Base-by-base conservation (phyloP, 2,888 invertebrate species). In the Aleiodes alternator region DNA sequence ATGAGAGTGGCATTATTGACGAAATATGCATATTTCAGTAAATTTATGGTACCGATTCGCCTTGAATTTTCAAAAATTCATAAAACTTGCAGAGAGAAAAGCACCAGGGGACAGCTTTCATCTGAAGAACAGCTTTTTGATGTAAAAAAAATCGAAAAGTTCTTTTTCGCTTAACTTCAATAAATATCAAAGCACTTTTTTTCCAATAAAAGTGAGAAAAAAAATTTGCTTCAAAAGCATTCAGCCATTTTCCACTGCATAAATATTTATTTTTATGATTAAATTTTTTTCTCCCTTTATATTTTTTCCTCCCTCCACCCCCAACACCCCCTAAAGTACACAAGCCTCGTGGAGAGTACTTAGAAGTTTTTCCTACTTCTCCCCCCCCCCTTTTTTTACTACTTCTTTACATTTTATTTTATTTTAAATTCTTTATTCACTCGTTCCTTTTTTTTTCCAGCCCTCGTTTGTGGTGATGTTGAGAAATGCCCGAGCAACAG, bases 391-490 rank as follows among this genome's bases (percentile, higher is more conserved):
- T 43, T 43, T 43, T 43, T 43, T 43, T 9, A 9, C 43, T 43
- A 3, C 43, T 43, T 43, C 43, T 34, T 34, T 34, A 34, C 43
- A 43, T 43, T 43, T 43, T 43, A 43, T 43, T 43, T 43, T 43
- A 43, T 43, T 43, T 43, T 43, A 43, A 43, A 43, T 43, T 43
- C 43, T 43, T 43, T 16, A 8, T 16, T 43, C n/a, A 34, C 34
- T 34, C 43, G 29, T 61, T 59, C n/a, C 48, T 48, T 71, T 57
- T 57, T 71, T 16, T 38, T 4, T 12, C 16, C 48, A 34, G 14
- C 43, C 23, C 43, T 64, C 48, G 64, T 64, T 43, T 64, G 64
- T 48, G 64, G 64, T 64, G 61, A 50, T 72, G 50, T 57, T 61
- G 61, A 61, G 53, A 34, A 53, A 31, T 23, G 61, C 29, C 38